Evolutionary conservation across 2,797 vertebrate species (phyloP).

Genomic region (Spatula versicolor): DNA sequence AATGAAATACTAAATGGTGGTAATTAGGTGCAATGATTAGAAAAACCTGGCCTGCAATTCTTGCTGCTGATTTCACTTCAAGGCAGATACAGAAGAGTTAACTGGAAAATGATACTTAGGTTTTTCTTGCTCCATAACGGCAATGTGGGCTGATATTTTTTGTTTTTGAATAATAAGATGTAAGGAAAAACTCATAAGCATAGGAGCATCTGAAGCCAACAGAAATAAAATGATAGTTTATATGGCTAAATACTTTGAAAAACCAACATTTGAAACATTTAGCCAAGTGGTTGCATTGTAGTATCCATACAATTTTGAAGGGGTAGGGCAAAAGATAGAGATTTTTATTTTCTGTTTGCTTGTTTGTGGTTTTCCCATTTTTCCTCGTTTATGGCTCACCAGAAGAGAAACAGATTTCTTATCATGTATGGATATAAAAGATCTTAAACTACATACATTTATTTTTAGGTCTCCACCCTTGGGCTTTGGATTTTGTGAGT

Average conservation of each 20-base stretch:
- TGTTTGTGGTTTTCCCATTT: slow-evolving; percentile 38
- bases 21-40: not conserved
- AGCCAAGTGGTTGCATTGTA: slow-evolving; percentile 29
- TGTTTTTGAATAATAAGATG: slow-evolving; percentile 30
- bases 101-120: slow-evolving; percentile 25
- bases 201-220: slow-evolving; percentile 12
- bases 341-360: slow-evolving; percentile 28
- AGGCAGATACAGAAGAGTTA: not conserved
- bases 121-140: slow-evolving; percentile 30
- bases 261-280: slow-evolving; percentile 19
- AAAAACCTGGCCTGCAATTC: not conserved
- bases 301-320: not conserved
- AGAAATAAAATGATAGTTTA: slow-evolving; percentile 60
- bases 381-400: slow-evolving; percentile 32
- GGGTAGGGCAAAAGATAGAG: not conserved
- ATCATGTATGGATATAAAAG: slow-evolving; percentile 1
- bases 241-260: slow-evolving; percentile 49
- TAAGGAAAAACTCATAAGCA: slow-evolving; percentile 35
- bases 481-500: slow-evolving; percentile 62
- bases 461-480: slow-evolving; percentile 71
- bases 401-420: slow-evolving; percentile 45
- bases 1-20: not conserved
- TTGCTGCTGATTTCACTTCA: not conserved
- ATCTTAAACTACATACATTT: slow-evolving; percentile 51
- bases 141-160: not conserved